These are phyloP conservation scores for Phymastichus coffea DNA, from an alignment of 1,140 invertebrate species.

Conservation along the genomic window DNA sequence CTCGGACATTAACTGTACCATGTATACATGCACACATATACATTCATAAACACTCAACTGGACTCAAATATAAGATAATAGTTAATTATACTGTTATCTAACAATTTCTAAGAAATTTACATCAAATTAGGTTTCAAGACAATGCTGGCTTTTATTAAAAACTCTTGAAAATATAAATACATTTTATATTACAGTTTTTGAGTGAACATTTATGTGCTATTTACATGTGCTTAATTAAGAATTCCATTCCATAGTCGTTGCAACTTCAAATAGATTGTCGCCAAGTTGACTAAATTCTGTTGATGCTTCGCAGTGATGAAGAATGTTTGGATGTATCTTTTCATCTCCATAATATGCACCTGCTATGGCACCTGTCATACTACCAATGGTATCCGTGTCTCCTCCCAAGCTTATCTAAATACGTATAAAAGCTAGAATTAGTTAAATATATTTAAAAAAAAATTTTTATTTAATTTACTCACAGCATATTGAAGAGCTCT, in stretches of 20 bases:
- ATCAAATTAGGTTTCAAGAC: too few relatives aligned
- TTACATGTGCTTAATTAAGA: too few relatives aligned
- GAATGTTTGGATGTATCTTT: constrained; percentile 60
- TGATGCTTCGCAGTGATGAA: constrained; percentile 66
- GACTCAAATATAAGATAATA: too few relatives aligned
- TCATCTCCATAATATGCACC: constrained; percentile 73
- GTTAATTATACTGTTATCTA: too few relatives aligned
- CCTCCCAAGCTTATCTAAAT: constrained; percentile 74
- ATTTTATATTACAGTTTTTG: too few relatives aligned
- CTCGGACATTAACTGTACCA: too few relatives aligned
- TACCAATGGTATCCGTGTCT: constrained; percentile 79
- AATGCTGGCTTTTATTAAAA: too few relatives aligned
- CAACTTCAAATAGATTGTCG: constrained; percentile 52
- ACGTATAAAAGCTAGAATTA: constrained; percentile 1
- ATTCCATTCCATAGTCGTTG: constrained; percentile 21
- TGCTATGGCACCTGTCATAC: constrained; percentile 76
- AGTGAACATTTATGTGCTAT: too few relatives aligned
- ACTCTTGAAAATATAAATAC: too few relatives aligned
- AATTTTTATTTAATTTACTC: constrained; percentile 17
- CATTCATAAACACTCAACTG: too few relatives aligned
- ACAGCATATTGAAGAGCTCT: constrained; percentile 62
- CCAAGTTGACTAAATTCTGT: constrained; percentile 57
- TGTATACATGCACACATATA: neutral
- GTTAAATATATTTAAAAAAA: neutral
- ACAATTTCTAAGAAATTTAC: too few relatives aligned